Evolutionary conservation across 35 echinoderm and acorn worm species (phyloP), one percentile per base, ranked within the genome.

Genomic region (Strongylocentrotus purpuratus): DNA sequence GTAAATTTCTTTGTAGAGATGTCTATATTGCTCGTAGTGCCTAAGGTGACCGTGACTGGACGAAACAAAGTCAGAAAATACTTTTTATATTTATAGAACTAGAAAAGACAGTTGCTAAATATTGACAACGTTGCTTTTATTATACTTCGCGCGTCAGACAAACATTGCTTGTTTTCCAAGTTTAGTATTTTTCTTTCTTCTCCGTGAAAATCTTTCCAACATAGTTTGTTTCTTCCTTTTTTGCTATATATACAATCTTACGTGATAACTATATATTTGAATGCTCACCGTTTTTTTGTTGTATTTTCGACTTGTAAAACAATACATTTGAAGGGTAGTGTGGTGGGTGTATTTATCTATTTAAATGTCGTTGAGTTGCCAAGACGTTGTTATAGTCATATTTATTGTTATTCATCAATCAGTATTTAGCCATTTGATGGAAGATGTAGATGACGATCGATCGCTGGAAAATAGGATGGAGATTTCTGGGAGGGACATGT

Each of bases 371-470:
- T 71, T 28, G 50, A 25, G 20, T 78, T 78, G 65, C 65, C 65
- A 78, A n/a, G 65, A 78, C 65, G 28, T 78, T 78, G 65, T 78
- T 28, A 78, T 78, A 78, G 65, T 78, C 65, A 78, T 78, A 78
- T 78, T 78, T 78, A 78, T 78, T 78, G 65, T 78, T 78, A 78
- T 78, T 22, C 65, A 78, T 78, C 65, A 25, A 78, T 78, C 65
- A 78, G 65, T 78, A 78, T 78, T 78, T 78, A 78, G 65, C 65
- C 65, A 78, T n/a, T 78, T 78, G 65, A 78, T 78, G 65, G 18
- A n/a, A 78, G 65, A 78, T 78, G n/a, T 78, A 78, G 65, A 78
- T 78, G 28, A 78, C 28, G 65, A 78, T 78, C 28, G 65, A 78
- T 78, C 22, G 65, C 65, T 78, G 65, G 65, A 28, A 78, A 78